Evolutionary conservation across 2,797 vertebrate genomes (phyloP), one percentile per base, ranked within the genome.

Genomic region (Oreonectes daqikongensis): DNA sequence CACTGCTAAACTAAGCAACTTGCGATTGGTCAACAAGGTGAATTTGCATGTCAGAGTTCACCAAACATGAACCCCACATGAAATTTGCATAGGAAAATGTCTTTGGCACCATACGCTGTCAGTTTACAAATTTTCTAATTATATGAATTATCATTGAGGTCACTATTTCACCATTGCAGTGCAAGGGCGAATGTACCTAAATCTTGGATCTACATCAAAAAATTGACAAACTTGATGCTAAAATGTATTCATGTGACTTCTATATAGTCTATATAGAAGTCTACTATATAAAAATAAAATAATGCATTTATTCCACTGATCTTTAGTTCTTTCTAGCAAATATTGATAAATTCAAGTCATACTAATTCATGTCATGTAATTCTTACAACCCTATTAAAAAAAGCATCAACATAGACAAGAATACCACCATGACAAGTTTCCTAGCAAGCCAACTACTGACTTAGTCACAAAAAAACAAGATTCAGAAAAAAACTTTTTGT

Each of bases 1-100:
- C 60, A 53, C 72, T 65, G 17, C 22, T 46, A 28, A 11, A 65
- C 48, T 18, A 64, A 53, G 44, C 24, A 63, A 63, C 57, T 22
- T 71, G 18, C 69, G 59, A n/a, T 60, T 61, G n/a, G n/a, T 61
- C 20, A 61, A 30, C 14, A 22, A 60, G 48, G 12, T 0, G 5
- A 46, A 61, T 61, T 72, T 50, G 18, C 26, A 46, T 55, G 44
- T 26, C 20, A 2, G 38, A 68, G 10, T 50, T 69, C n/a, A 69
- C 20, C 30, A 53, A 5, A 64, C 11, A 18, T 40, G 0, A 64
- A 53, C 14, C n/a, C 22, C 10, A 48, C 22, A 40, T 0, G 2
- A 61, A 72, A 71, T 60, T 46, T 14, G 2, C 69, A 44, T 42
- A 1, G 1, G 44, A 24, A 61, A 61, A 48, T 61, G 15, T 3